Percentiles rank a stretch among this genome's conserved stretches.
Evolutionary conservation across 2,113 vertebrate genomes (phyloP).

Genomic region (Pimephales promelas): DNA sequence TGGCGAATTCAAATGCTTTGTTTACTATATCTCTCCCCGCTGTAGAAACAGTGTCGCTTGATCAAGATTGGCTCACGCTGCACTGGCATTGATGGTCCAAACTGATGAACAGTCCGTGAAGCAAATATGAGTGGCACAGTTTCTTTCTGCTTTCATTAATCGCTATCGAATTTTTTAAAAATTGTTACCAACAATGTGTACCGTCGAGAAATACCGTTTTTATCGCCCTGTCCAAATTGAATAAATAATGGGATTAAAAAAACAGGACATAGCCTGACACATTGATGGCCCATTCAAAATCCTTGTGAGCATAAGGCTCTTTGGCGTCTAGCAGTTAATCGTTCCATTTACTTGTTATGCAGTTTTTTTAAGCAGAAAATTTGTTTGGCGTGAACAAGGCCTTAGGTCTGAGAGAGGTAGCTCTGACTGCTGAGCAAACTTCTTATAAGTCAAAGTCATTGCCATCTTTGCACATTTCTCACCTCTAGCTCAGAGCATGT

Average conservation of each 20-base stretch:
- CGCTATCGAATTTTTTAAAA: too few relatives aligned
- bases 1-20: too few relatives aligned
- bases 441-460: slow-evolving; percentile 40
- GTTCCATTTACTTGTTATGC: background rate
- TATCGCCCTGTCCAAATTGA: too few relatives aligned
- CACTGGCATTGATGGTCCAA: too few relatives aligned
- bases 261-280: background rate
- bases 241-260: background rate
- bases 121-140: too few relatives aligned
- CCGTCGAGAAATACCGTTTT: too few relatives aligned
- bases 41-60: too few relatives aligned
- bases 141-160: too few relatives aligned
- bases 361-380: slow-evolving; percentile 16
- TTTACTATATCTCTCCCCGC: too few relatives aligned
- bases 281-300: background rate
- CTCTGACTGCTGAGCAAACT: slow-evolving; percentile 4
- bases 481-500: background rate
- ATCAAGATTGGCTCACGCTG: too few relatives aligned
- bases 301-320: background rate
- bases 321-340: background rate
- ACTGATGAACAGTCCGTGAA: too few relatives aligned
- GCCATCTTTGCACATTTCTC: slow-evolving; percentile 11
- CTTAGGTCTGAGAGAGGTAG: background rate
- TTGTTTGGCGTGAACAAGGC: background rate
- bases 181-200: too few relatives aligned